A percentile compares a stretch with the other conserved stretches of the same genome.
Evolutionary conservation across 2,113 vertebrate genomes (phyloP).

Genomic region (Otus sunia): DNA sequence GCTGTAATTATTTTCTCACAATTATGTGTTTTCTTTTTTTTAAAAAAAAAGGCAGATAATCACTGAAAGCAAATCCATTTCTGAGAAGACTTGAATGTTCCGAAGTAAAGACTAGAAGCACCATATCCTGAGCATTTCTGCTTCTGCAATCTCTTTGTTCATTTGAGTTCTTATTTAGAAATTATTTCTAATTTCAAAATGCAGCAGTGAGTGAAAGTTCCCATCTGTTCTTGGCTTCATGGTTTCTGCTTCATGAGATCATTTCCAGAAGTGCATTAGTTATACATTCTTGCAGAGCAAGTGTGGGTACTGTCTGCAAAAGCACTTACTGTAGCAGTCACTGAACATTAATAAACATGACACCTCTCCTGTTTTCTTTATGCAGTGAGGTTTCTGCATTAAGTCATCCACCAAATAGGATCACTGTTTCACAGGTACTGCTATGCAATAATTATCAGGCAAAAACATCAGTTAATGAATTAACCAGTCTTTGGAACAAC

Average conservation of each 20-base stretch:
- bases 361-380: not conserved
- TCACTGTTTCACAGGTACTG: not conserved
- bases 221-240: constrained; percentile 40
- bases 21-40: not conserved
- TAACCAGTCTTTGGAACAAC: not conserved
- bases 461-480: not conserved
- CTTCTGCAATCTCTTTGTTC: not conserved
- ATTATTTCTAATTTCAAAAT: not conserved
- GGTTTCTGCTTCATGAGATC: constrained; percentile 24
- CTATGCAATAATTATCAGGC: not conserved
- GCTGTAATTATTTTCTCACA: not conserved
- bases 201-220: not conserved
- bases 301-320: not conserved
- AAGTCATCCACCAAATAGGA: not conserved
- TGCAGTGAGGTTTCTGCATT: not conserved
- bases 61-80: not conserved
- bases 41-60: not conserved
- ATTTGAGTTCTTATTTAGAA: not conserved
- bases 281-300: not conserved
- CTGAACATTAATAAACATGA: not conserved
- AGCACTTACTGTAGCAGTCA: not conserved
- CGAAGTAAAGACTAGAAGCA: not conserved
- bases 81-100: not conserved
- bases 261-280: not conserved
- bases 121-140: not conserved